Percentiles rank a stretch among this genome's conserved stretches.
These are phyloP conservation scores for Catamblyrhynchus diadema DNA, from an alignment of 2,797 vertebrate species.

Conservation along the genomic window DNA sequence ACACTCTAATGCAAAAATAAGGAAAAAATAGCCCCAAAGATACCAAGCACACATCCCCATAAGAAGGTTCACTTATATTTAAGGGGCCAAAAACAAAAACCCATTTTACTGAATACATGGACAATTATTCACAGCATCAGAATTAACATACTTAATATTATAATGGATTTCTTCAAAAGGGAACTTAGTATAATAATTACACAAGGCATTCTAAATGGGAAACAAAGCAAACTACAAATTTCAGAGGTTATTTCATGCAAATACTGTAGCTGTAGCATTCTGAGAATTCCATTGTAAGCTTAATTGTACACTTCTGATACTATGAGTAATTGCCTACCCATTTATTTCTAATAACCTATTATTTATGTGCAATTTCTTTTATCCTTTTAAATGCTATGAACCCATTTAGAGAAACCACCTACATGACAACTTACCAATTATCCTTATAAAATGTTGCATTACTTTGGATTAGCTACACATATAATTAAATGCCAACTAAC, in stretches of 20 bases:
- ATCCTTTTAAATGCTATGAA: conserved; percentile 11
- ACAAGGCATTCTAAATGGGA: neutral
- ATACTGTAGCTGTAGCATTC: neutral
- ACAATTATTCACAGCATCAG: neutral
- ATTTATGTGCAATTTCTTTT: conserved; percentile 43
- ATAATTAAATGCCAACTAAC: conserved; percentile 19
- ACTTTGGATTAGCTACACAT: neutral
- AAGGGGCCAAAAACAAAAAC: neutral
- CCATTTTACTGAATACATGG: neutral
- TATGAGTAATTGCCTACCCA: neutral
- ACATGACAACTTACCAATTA: conserved; percentile 29
- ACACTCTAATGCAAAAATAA: neutral
- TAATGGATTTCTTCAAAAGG: conserved; percentile 18
- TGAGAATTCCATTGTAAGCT: neutral
- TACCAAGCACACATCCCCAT: neutral
- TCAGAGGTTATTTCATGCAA: conserved; percentile 33
- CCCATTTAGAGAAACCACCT: conserved; percentile 24
- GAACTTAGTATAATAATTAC: neutral
- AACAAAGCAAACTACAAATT: neutral
- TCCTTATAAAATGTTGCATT: neutral
- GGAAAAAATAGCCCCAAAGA: neutral
- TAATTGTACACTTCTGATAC: conserved; percentile 7
- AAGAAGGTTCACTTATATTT: neutral
- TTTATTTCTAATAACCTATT: conserved; percentile 47
- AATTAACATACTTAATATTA: neutral